Base-by-base conservation (phyloP, 2,113 vertebrate genomes). In the Heloderma charlesbogerti region DNA sequence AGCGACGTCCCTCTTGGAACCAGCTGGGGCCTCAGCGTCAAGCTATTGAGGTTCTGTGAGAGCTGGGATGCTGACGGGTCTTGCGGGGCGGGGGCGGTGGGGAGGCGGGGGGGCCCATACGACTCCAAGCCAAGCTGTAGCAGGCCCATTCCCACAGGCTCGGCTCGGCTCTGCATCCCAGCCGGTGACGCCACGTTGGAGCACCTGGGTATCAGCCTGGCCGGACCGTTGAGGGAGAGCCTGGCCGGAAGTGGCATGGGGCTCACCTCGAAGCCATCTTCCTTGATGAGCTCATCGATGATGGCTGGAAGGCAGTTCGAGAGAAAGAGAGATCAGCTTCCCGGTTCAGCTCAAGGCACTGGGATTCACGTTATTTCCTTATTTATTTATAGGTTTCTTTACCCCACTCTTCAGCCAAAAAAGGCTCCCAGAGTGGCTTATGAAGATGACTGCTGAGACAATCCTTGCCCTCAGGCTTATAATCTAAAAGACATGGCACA, bases 261-360 rank as follows among this genome's bases (percentile, higher is more conserved):
- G 13, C 94, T 95, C 4, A 72, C 90, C 29, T 80, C 94, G 27
- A 97, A 97, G 63, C 94, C 95, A 0, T 97, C 96, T 79, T 96
- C 92, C 90, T 94, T 93, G 89, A 98, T 93, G 63, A 97, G 96
- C 86, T 98, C 98, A 0, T 98, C 83, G 0, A 99, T 97, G 67
- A 98, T 96, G 9, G 98, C 98, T 99, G 81, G 0, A 71, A 57
- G 63, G n/a, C 0, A 3, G 31, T 22, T 15, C 4, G 40, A 71
- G 63, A 22, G 31, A 25, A 12, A 7, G 31, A 8, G 43, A 0
- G 6, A 7, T 2, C 13, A 12, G 34, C 20, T 37, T 37, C 77
- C 31, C 20, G 29, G 40, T 51, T 54, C 34, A 1, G 18, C 37
- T 74, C 43, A 45, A 37, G 20, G n/a, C 1, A 10, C 13, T 25